A percentile compares a stretch with the other conserved stretches of the same genome.
phyloP scores from a whole-genome alignment of 2,888 invertebrate genomes.

The Orchesella flavescens region DNA sequence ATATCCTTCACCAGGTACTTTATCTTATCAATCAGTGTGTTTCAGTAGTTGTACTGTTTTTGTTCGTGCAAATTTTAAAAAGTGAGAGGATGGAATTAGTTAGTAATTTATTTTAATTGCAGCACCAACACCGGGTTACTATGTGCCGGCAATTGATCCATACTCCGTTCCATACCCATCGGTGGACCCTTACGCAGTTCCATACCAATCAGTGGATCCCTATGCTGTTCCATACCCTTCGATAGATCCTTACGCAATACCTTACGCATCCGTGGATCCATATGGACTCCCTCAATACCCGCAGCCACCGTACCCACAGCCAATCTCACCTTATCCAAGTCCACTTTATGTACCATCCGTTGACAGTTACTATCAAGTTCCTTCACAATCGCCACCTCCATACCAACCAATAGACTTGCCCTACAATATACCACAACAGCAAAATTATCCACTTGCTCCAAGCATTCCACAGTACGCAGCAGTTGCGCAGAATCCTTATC shows the following conservation, averaged over 20 bases:
- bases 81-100: no score
- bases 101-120: no score
- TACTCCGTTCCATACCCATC: not conserved
- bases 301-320: not conserved
- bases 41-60: no score
- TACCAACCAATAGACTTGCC: no score
- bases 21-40: no score
- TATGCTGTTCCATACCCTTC: not conserved
- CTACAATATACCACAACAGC: not conserved
- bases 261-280: not conserved
- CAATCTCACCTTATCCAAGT: not conserved
- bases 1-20: not conserved
- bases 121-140: not conserved
- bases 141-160: not conserved
- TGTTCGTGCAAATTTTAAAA: no score
- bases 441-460: slow-evolving; percentile 24
- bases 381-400: slow-evolving; percentile 3
- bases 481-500: not conserved
- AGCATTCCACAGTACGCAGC: slow-evolving; percentile 7
- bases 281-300: not conserved
- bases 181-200: not conserved
- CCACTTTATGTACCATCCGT: not conserved
- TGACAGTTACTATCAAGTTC: slow-evolving; percentile 36
- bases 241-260: slow-evolving; percentile 2
- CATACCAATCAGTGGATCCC: not conserved